Conservation (phyloP, 2,113 vertebrate genomes). For the Microcebus murinus region DNA sequence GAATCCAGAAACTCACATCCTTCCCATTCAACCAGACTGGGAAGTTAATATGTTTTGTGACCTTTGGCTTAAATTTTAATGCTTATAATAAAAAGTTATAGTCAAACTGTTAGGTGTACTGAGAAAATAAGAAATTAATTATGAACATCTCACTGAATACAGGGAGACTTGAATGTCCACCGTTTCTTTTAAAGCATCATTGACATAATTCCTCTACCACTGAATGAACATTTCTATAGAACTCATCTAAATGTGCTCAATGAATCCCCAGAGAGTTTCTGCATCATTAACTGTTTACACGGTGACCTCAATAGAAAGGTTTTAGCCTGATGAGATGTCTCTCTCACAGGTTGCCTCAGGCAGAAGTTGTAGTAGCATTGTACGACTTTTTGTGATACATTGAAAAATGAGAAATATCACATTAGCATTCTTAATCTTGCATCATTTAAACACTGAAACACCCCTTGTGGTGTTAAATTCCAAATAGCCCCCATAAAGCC, state of each 20-base stretch:
- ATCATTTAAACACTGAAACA: slow-evolving; percentile 35
- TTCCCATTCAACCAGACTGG: slow-evolving; percentile 22
- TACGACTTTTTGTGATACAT: slow-evolving; percentile 30
- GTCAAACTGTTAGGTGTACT: slow-evolving; percentile 64
- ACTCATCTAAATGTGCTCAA: slow-evolving; percentile 78
- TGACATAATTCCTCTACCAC: slow-evolving; percentile 72
- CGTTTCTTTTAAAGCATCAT: slow-evolving; percentile 74
- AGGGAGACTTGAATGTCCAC: slow-evolving; percentile 38
- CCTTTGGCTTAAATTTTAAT: slow-evolving; percentile 72
- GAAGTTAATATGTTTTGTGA: slow-evolving; percentile 66
- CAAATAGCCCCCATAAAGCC: not conserved
- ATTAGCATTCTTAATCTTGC: slow-evolving; percentile 62
- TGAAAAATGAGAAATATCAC: slow-evolving; percentile 73
- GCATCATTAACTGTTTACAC: slow-evolving; percentile 85
- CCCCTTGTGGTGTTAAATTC: slow-evolving; percentile 52
- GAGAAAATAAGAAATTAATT: slow-evolving; percentile 84
- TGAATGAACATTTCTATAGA: slow-evolving; percentile 72
- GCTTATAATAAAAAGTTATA: slow-evolving; percentile 76
- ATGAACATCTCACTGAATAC: slow-evolving; percentile 78
- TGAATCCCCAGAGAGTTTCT: slow-evolving; percentile 79
- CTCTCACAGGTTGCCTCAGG: slow-evolving; percentile 56
- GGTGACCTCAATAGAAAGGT: slow-evolving; percentile 78
- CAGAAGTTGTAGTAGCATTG: not conserved
- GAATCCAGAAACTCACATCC: not conserved
- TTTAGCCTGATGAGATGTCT: slow-evolving; percentile 76